A percentile compares a stretch with the other conserved stretches of the same genome.
Conservation (phyloP, 2,113 vertebrate species). For the Thamnophis sirtalis region DNA sequence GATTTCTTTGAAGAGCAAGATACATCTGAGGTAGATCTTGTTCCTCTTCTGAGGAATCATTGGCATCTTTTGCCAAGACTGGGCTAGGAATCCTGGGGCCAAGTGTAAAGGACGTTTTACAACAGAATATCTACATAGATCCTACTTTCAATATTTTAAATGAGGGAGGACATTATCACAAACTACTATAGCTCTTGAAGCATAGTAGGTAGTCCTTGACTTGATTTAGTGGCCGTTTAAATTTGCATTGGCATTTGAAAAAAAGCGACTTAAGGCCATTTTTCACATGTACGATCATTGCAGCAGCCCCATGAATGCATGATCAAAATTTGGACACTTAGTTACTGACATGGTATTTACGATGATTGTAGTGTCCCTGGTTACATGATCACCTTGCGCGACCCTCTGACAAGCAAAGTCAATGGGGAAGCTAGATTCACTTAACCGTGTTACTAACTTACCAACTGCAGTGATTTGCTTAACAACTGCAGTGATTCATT, state of each 20-base stretch:
- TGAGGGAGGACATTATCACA: not conserved
- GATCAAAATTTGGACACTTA: not conserved
- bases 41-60: not conserved
- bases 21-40: conserved; percentile 78
- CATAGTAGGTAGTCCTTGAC: not conserved
- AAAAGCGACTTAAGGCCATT: not conserved
- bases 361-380: not conserved
- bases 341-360: not conserved
- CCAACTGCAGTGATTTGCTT: not conserved
- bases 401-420: not conserved
- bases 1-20: conserved; percentile 95
- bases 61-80: not conserved
- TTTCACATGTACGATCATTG: not conserved
- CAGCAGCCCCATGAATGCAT: not conserved
- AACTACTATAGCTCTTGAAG: not conserved
- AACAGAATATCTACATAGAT: not conserved
- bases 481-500: not conserved
- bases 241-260: not conserved
- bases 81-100: not conserved
- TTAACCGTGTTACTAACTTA: not conserved
- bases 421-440: not conserved
- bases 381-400: not conserved
- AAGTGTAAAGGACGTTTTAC: not conserved
- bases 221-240: not conserved
- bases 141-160: not conserved